Evolutionary conservation across 2,797 vertebrate species (phyloP), one percentile per base, ranked within the genome.

Genomic region (Apogon hyalosoma): DNA sequence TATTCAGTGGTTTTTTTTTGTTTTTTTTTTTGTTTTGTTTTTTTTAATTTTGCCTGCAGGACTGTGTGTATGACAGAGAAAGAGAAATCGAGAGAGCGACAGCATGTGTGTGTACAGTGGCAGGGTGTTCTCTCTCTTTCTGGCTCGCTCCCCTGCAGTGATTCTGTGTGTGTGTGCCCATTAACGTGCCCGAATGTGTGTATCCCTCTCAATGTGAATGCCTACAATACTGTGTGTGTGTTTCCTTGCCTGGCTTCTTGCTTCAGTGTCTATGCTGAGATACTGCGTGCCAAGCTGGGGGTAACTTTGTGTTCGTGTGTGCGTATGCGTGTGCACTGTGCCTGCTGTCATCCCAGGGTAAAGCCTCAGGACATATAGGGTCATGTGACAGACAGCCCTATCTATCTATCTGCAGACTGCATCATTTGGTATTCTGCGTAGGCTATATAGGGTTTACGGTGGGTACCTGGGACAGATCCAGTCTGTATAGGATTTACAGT

Each of bases 351-450:
- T 87, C 84, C 80, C 14, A 47, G 87, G 87, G 87, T 90, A 88
- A 92, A 88, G 87, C 90, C 87, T 86, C 77, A 67, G 90, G 91
- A 88, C 88, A 90, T 82, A 82, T 79, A 82, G 87, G 89, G 89
- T 88, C 87, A 90, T 89, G 87, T 92, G 91, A 92, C 88, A 89
- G 84, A 84, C 86, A 88, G 74, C 71, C 79, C 73, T 85, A 75
- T 84, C 85, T 83, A 82, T 90, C 88, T 92, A 88, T 90, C 88
- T 91, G 86, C 87, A 92, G 87, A 88, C 86, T 87, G 86, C 85
- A 90, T 92, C 90, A 91, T 93, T 58, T 94, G 89, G 90, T 92
- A 93, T 94, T 93, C 92, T 87, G 88, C 75, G 83, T 88, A 87
- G n/a, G n/a, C n/a, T n/a, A n/a, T n/a, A n/a, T n/a, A n/a, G n/a